Evolutionary conservation across 2,113 vertebrate species (phyloP), one percentile per base, ranked within the genome.

Genomic region (Cyanoramphus novaezelandiae): DNA sequence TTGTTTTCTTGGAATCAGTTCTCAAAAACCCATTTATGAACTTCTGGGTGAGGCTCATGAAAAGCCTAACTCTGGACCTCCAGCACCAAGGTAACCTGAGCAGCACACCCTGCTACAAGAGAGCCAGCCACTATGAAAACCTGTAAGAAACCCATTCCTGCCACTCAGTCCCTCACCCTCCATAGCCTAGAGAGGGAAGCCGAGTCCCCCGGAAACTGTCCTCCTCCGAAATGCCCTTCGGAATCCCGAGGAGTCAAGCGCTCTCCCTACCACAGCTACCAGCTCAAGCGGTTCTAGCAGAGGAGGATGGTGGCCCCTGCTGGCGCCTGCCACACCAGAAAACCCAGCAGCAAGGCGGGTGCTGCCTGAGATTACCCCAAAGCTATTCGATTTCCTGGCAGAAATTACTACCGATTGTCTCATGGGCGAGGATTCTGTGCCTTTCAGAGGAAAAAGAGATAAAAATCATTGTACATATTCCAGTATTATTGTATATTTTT

Each of bases 121-220:
- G 18, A 89, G 46, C 3, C 5, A 4, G 14, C 7, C 29, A 13
- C 52, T 21, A 19, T 4, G 6, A 67, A 24, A 50, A 59, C 13
- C n/a, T 4, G 2, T 11, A 53, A n/a, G 41, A n/a, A 72, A 18
- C 35, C n/a, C 24, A 14, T 25, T 33, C 1, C 72, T 53, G 37
- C 13, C 25, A 10, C 28, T 70, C n/a, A 47, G 19, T 7, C 33
- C 41, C 41, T 74, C 31, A 69, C 8, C 3, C 21, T 55, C 33
- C 33, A 9, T 2, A 28, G 2, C 8, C 57, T 8, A 5, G 11
- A 23, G 17, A 46, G 15, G 16, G 69, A 59, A 93, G 4, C 9
- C 9, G 19, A 46, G 28, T 1, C 17, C 6, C 4, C 3, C 0
- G 0, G 9, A 14, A 25, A 23, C 74, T 15, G 13, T 52, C 19